Base-by-base conservation (phyloP, 2,888 invertebrate species). In the Achlya flavicornis region DNA sequence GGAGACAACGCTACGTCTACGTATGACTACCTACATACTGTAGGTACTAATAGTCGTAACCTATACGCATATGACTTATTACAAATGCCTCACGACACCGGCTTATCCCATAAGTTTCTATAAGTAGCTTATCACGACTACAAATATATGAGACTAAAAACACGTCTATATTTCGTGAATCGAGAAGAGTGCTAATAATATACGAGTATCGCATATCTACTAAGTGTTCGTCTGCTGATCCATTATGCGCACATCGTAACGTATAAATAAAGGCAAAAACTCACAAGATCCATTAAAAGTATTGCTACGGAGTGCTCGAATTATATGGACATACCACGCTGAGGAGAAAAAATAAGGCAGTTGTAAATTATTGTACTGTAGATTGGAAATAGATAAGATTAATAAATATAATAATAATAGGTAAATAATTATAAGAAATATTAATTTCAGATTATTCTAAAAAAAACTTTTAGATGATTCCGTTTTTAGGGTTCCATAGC, bases 261-360 rank as follows among this genome's bases (percentile, higher is more conserved):
- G 86, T 89, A 91, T 90, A 92, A 91, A 92, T 92, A 91, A 90
- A 91, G 89, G 91, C 89, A 92, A 92, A 91, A 92, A 92, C 91
- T 91, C 91, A 87, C 89, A 90, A 90, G 90, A 91, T 91, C 92
- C 91, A 92, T 92, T 92, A 92, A 91, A 91, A 90, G 91, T 91
- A 91, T 92, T 92, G 90, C 90, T 87, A 75, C 79, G 76, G 80
- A 79, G 77, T 75, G 85, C 78, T 79, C 67, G 80, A 72, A 75
- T 76, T 66, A 64, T 79, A 70, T 87, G 87, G 90, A 90, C 78
- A 84, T 67, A 74, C 65, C 75, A 38, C 53, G 66, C n/a, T 14
- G 46, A 46, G 8, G 46, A 16, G 38, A 3, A 10, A 16, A 57
- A 33, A 10, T 6, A 32, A 57, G 26, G 12, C 10, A 33, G 4